A percentile compares a stretch with the other conserved stretches of the same genome.
phyloP scores from a whole-genome alignment of 2,113 vertebrate genomes.

The Strix uralensis region DNA sequence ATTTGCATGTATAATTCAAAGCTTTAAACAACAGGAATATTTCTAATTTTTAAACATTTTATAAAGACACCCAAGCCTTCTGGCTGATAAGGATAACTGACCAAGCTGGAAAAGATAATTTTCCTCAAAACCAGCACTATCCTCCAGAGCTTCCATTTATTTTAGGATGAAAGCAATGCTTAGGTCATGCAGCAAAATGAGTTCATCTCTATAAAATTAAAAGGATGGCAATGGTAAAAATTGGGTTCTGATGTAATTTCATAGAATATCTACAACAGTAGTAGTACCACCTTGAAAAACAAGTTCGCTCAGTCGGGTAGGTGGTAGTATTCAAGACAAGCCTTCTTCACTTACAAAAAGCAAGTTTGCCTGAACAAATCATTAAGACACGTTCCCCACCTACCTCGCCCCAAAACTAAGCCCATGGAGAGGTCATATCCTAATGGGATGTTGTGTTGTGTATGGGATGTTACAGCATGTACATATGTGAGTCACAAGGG shows the following conservation, averaged over 20 bases:
- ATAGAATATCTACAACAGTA: neutral
- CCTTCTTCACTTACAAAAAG: neutral
- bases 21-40: neutral
- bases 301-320: neutral
- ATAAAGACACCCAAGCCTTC: neutral
- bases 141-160: neutral
- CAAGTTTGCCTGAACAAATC: neutral
- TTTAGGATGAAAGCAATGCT: neutral
- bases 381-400: neutral
- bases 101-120: neutral
- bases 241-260: neutral
- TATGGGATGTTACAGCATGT: neutral
- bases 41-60: neutral
- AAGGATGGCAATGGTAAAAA: neutral
- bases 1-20: neutral
- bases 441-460: neutral
- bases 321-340: neutral
- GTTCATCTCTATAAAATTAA: neutral
- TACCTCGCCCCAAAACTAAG: neutral
- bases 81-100: neutral
- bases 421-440: neutral
- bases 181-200: neutral
- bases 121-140: neutral
- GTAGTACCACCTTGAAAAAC: neutral
- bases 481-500: neutral